Evolutionary conservation across 37 sponge, comb jelly and placozoan species (phyloP).

Genomic region (Geodia barretti): DNA sequence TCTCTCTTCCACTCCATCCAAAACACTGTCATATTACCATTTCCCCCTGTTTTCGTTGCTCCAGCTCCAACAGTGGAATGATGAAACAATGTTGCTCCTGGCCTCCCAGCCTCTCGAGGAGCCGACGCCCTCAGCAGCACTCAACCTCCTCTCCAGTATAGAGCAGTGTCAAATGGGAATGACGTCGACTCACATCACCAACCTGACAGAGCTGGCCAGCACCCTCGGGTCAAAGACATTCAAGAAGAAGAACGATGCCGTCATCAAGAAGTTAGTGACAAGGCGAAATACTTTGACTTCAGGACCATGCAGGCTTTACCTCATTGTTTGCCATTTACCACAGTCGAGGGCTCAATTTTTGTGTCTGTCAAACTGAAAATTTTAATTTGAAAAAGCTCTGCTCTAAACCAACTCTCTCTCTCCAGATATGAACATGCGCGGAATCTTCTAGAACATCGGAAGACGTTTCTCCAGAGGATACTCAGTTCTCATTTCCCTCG

Average conservation of each 20-base stretch:
- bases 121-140: conserved; percentile 7
- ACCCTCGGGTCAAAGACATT: conserved; percentile 35
- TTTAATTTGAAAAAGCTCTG: too few species aligned
- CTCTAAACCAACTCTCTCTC: neutral
- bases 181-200: conserved; percentile 11
- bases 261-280: conserved; percentile 51
- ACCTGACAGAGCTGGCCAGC: conserved; percentile 47
- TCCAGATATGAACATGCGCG: conserved; percentile 34
- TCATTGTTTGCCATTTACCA: too few species aligned
- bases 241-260: conserved; percentile 35
- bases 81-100: conserved; percentile 39
- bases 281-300: too few species aligned
- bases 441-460: conserved; percentile 50
- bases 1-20: neutral
- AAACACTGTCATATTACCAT: neutral
- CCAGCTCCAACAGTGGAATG: conserved; percentile 39
- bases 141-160: conserved; percentile 16
- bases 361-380: too few species aligned
- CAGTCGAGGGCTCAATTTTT: too few species aligned
- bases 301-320: too few species aligned
- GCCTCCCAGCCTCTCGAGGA: conserved; percentile 51
- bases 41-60: neutral
- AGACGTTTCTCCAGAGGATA: conserved; percentile 35
- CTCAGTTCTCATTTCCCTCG: conserved; percentile 8
- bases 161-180: conserved; percentile 22